Base-by-base conservation (phyloP, 2,797 vertebrate species). In the Salmo trutta region DNA sequence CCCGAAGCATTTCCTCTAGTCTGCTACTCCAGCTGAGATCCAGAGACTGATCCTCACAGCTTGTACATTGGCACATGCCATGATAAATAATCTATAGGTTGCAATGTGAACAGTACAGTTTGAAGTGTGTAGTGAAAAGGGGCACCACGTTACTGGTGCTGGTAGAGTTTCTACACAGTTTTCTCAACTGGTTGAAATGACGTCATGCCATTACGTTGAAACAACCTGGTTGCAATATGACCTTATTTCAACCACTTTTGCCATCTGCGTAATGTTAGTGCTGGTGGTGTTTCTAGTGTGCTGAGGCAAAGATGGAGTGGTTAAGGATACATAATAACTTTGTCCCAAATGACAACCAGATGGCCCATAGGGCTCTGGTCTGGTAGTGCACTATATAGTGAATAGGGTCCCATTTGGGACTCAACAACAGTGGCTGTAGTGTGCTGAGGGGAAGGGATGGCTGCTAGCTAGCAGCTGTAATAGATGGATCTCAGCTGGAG, bases 401-500 rank as follows among this genome's bases (percentile, higher is more conserved):
- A 59, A 7, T 59, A 6, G 5, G 54, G 17, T 59, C 16, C 6
- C 54, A 59, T 59, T 59, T 59, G 17, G 19, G 19, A 59, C 54
- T 21, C 17, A 59, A 8, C 19, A 3, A 59, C n/a, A 54, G 3
- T 54, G 53, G 19, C 53, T 54, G 53, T n/a, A 59, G 17, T 19
- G 54, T 41, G 89, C 85, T 71, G 81, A 86, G 91, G 91, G 88
- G 80, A 83, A 85, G 87, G 86, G 54, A 6, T 56, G 54, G 19
- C 54, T n/a, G 54, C 54, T 56, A 56, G 54, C 19, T 59, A 7
- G 84, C 83, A 78, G 87, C 83, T 77, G 91, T 92, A 66, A 29
- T 31, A n/a, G 19, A 59, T 59, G 88, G 88, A 91, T 87, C 91
- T 90, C 92, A 90, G 92, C 90, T 93, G 93, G 82, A 90, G 92